Evolutionary conservation across 2,113 vertebrate species (phyloP).

Genomic region (Brachyhypopomus gauderio): DNA sequence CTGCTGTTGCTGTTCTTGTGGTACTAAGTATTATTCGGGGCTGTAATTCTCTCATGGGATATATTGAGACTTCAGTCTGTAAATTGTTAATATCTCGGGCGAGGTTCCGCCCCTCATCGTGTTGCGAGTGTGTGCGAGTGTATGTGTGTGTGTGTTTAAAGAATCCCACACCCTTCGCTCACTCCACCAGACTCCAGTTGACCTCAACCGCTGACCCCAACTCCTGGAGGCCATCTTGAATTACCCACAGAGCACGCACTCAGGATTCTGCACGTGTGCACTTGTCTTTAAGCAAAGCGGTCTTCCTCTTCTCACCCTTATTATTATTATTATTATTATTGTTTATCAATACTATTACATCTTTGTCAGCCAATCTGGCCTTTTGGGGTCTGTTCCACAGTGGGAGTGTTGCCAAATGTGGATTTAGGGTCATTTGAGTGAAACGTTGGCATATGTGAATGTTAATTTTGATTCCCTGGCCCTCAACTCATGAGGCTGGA

Average conservation of each 20-base stretch:
- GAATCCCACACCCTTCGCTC: conserved; percentile 29
- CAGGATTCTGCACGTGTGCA: conserved; percentile 58
- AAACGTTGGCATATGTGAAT: not conserved
- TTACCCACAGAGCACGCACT: conserved; percentile 45
- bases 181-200: conserved; percentile 4
- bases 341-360: conserved; percentile 18
- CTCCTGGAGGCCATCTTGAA: not conserved
- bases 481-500: not conserved
- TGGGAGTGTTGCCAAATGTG: not conserved
- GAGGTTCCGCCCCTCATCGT: conserved; percentile 61
- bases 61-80: conserved; percentile 67
- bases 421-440: not conserved
- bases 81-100: conserved; percentile 66
- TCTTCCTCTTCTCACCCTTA: conserved; percentile 47
- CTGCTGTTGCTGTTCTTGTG: conserved; percentile 70
- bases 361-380: not conserved
- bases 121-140: conserved; percentile 3
- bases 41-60: conserved; percentile 68
- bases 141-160: not conserved
- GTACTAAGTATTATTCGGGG: conserved; percentile 55
- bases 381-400: not conserved
- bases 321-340: not conserved
- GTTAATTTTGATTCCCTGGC: not conserved
- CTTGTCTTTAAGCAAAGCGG: conserved; percentile 50
- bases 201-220: not conserved